These are phyloP conservation scores for Orgyia antiqua DNA, from an alignment of 2,888 invertebrate species.

Conservation along the genomic window DNA sequence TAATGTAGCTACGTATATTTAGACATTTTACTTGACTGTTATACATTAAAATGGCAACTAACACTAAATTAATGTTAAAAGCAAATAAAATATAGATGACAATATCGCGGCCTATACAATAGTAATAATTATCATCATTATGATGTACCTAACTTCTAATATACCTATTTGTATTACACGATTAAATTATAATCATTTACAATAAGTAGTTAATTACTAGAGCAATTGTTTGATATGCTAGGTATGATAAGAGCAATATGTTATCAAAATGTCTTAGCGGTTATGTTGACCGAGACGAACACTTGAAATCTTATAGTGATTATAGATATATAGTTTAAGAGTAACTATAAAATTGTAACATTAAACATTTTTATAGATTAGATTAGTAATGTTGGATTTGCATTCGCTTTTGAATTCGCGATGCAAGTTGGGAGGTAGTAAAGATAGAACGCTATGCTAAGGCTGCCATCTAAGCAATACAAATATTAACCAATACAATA, in stretches of 20 bases:
- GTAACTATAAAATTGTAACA: too few species aligned
- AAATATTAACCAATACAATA: too few species aligned
- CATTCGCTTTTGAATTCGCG: conserved; percentile 15
- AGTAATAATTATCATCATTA: conserved; percentile 22
- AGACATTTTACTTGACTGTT: too few species aligned
- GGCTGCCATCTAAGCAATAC: too few species aligned
- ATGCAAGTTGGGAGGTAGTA: conserved; percentile 7
- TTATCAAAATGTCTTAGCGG: conserved; percentile 37
- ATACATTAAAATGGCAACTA: too few species aligned
- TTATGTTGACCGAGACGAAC: conserved; percentile 34
- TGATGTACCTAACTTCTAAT: conserved; percentile 9
- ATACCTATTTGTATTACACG: conserved; percentile 13
- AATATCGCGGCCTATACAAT: conserved; percentile 58
- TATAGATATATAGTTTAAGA: too few species aligned
- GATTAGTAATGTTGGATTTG: conserved; percentile 13
- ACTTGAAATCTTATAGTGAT: conserved; percentile 26
- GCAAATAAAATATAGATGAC: conserved; percentile 30
- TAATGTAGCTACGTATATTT: too few species aligned
- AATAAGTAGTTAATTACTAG: conserved; percentile 47
- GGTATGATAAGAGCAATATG: conserved; percentile 49
- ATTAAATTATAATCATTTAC: conserved; percentile 24
- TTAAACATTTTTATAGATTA: conserved; percentile 26
- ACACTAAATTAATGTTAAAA: too few species aligned
- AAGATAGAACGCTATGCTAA: conserved; percentile 6
- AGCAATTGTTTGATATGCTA: conserved; percentile 40